Conservation (phyloP, 2,888 invertebrate genomes). For the Meliscaeva auricollis region DNA sequence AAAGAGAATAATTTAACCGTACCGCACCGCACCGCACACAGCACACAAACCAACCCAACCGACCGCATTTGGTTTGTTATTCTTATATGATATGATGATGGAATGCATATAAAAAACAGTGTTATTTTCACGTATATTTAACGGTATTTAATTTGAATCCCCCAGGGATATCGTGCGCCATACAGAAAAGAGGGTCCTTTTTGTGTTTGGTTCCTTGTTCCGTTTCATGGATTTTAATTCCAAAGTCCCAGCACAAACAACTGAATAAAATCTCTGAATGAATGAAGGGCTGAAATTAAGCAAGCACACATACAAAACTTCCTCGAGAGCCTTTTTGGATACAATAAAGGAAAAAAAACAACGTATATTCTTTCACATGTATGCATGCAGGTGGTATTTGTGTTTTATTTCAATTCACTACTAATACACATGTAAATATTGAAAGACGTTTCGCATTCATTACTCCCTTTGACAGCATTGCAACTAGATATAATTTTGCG, state of each 20-base stretch:
- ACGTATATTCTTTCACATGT: background rate
- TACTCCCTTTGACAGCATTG: slow-evolving; percentile 11
- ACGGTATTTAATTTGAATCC: slow-evolving; percentile 70
- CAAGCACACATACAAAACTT: slow-evolving; percentile 1
- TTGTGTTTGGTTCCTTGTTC: slow-evolving; percentile 36
- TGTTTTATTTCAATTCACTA: slow-evolving; percentile 14
- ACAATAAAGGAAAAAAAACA: background rate
- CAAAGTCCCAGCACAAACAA: slow-evolving; percentile 10
- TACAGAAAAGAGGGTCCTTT: slow-evolving; percentile 31
- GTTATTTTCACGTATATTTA: slow-evolving; percentile 65
- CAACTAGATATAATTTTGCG: slow-evolving; percentile 31
- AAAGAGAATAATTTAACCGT: slow-evolving; percentile 66
- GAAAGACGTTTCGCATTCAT: slow-evolving; percentile 39
- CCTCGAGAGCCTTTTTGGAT: background rate
- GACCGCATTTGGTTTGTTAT: slow-evolving; percentile 15
- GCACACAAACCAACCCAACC: slow-evolving; percentile 3
- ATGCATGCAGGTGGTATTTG: background rate
- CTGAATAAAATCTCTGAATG: slow-evolving; percentile 26
- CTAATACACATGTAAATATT: slow-evolving; percentile 41
- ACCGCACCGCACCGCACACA: slow-evolving; percentile 19
- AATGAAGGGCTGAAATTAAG: slow-evolving; percentile 17
- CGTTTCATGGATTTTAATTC: slow-evolving; percentile 13
- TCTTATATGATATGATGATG: slow-evolving; percentile 31
- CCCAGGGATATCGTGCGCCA: slow-evolving; percentile 62
- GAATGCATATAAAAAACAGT: slow-evolving; percentile 61